Conservation (phyloP, 2,888 invertebrate genomes). For the Ennomos fuscantarius region DNA sequence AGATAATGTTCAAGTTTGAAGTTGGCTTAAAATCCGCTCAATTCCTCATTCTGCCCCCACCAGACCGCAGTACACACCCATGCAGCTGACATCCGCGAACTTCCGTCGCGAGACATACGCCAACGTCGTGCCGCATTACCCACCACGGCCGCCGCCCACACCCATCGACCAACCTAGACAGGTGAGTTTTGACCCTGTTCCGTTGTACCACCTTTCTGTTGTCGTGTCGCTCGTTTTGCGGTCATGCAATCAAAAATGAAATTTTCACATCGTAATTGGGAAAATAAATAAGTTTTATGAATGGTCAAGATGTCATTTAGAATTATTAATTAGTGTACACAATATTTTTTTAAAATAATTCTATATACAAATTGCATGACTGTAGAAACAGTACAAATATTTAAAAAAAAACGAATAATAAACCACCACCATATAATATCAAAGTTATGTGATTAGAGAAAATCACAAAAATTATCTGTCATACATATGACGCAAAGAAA, state of each 20-base stretch:
- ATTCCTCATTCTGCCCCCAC: background rate
- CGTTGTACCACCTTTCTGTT: background rate
- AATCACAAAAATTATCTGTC: no score
- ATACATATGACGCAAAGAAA: no score
- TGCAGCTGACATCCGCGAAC: conserved; percentile 55
- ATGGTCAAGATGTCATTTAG: no score
- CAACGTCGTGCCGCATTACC: conserved; percentile 58
- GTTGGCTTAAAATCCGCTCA: background rate
- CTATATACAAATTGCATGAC: conserved; percentile 1
- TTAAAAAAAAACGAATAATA: background rate
- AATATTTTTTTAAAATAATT: no score
- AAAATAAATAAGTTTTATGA: no score
- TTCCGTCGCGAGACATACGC: conserved; percentile 69
- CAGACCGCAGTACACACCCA: conserved; percentile 62
- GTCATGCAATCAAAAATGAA: background rate
- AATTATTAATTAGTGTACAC: no score
- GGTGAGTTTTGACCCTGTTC: conserved; percentile 50
- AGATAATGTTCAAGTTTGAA: no score
- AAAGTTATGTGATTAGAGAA: background rate
- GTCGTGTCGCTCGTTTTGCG: conserved; percentile 1
- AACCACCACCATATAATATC: conserved; percentile 5
- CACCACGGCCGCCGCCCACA: conserved; percentile 64
- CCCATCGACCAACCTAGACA: conserved; percentile 70
- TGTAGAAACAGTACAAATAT: conserved; percentile 4
- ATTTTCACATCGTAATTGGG: no score